A percentile compares a stretch with the other conserved stretches of the same genome.
These are phyloP conservation scores for Meteorus cinctellus DNA, from an alignment of 2,888 invertebrate genomes.

Conservation along the genomic window DNA sequence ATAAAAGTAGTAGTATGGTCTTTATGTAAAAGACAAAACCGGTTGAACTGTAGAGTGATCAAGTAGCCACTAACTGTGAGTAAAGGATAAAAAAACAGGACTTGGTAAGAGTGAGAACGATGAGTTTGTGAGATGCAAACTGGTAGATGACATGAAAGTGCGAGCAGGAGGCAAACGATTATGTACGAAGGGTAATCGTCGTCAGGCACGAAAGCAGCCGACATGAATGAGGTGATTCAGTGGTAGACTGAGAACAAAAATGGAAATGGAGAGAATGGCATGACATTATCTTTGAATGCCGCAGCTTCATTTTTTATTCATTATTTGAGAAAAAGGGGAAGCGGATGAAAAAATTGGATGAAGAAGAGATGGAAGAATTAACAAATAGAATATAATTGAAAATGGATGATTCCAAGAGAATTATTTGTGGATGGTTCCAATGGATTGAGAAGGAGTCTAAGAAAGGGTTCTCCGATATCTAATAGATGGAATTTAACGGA, in stretches of 20 bases:
- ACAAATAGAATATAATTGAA: conserved; percentile 4
- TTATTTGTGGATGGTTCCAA: not conserved
- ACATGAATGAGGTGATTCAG: conserved; percentile 35
- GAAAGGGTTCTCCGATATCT: not conserved
- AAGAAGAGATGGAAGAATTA: not conserved
- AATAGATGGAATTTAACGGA: not conserved
- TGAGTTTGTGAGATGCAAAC: conserved; percentile 10
- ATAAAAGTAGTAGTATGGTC: conserved; percentile 19
- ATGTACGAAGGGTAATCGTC: conserved; percentile 31
- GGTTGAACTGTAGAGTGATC: conserved; percentile 30
- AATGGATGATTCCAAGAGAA: not conserved
- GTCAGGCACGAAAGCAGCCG: conserved; percentile 38
- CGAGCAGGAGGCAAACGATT: conserved; percentile 26
- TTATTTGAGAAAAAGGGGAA: not conserved
- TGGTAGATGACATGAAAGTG: conserved; percentile 20
- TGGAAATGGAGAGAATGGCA: conserved; percentile 12
- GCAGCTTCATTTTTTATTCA: conserved; percentile 16
- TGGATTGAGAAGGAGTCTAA: not conserved
- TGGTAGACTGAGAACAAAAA: not conserved
- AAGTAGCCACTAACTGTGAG: conserved; percentile 15
- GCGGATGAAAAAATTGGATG: not conserved
- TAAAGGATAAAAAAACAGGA: not conserved
- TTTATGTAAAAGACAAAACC: conserved; percentile 41
- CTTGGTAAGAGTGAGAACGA: not conserved
- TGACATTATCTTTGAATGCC: conserved; percentile 29